Conservation (phyloP, 1,140 invertebrate genomes). For the Luehdorfia chinensis region DNA sequence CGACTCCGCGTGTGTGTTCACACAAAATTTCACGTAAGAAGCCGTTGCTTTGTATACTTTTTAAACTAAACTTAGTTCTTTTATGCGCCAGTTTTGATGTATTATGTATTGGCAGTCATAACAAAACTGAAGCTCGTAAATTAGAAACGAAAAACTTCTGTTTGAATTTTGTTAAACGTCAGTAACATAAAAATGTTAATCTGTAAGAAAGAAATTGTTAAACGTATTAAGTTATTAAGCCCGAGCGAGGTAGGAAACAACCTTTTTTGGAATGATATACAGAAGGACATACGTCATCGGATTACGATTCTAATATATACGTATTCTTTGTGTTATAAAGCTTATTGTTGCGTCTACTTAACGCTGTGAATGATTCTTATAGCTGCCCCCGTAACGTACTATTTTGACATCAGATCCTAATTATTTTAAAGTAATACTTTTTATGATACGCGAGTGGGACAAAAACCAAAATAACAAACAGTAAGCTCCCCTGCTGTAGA, state of each 20-base stretch:
- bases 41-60: conserved; percentile 21
- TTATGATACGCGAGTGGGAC: conserved; percentile 37
- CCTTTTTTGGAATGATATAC: conserved; percentile 43
- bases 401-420: conserved; percentile 69
- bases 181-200: conserved; percentile 27
- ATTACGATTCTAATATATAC: conserved; percentile 61
- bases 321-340: conserved; percentile 50
- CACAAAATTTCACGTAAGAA: conserved; percentile 34
- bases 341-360: conserved; percentile 55
- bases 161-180: conserved; percentile 26
- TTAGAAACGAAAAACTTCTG: conserved; percentile 9
- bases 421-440: conserved; percentile 65
- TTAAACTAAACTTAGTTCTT: conserved; percentile 20
- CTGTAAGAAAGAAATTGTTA: conserved; percentile 46
- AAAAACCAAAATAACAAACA: conserved; percentile 34
- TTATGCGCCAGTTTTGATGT: conserved; percentile 6
- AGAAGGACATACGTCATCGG: conserved; percentile 59
- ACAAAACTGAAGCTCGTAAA: conserved; percentile 8
- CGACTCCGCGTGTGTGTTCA: conserved; percentile 25
- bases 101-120: conserved; percentile 9
- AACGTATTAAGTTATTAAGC: conserved; percentile 67
- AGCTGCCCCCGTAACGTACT: conserved; percentile 38
- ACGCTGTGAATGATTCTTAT: conserved; percentile 41
- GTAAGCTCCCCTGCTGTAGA: conserved; percentile 33
- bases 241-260: conserved; percentile 35